A percentile compares a stretch with the other conserved stretches of the same genome.
Evolutionary conservation across 2,113 vertebrate genomes (phyloP).

Genomic region (Pipa parva): DNA sequence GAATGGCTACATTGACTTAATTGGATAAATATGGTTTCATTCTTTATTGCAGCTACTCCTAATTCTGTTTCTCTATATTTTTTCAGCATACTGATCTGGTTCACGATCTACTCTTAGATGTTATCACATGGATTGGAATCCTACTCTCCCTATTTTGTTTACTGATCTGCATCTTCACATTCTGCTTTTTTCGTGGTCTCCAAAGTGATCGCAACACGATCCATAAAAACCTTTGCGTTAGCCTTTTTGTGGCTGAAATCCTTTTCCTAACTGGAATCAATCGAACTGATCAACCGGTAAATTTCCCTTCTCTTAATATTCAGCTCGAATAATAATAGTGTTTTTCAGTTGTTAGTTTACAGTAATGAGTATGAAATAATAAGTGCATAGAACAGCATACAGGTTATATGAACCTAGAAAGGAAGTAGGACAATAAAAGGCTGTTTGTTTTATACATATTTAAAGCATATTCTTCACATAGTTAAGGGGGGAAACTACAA

Average conservation of each 20-base stretch:
- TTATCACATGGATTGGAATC: constrained; percentile 98
- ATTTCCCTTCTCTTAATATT: too few species aligned
- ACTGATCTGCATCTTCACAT: constrained; percentile 98
- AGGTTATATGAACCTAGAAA: too few species aligned
- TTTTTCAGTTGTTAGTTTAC: too few species aligned
- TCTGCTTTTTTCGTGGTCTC: constrained; percentile 97
- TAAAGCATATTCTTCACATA: too few species aligned
- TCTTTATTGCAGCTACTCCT: background rate
- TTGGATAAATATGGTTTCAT: background rate
- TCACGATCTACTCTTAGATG: constrained; percentile 89
- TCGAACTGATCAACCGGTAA: constrained; percentile 90
- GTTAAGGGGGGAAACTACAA: too few species aligned
- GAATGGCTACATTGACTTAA: too few species aligned
- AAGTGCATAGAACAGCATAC: too few species aligned
- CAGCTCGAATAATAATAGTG: too few species aligned
- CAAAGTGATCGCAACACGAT: constrained; percentile 97
- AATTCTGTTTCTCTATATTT: constrained; percentile 32
- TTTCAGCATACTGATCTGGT: constrained; percentile 81
- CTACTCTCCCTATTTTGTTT: constrained; percentile 96
- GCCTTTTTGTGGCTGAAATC: constrained; percentile 92
- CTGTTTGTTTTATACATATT: too few species aligned
- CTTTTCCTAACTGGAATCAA: constrained; percentile 97
- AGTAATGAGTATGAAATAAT: too few species aligned
- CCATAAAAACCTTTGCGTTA: constrained; percentile 96
- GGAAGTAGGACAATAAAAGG: too few species aligned